phyloP scores from a whole-genome alignment of 1,140 invertebrate species.

The Philotrypesis tridentata region DNA sequence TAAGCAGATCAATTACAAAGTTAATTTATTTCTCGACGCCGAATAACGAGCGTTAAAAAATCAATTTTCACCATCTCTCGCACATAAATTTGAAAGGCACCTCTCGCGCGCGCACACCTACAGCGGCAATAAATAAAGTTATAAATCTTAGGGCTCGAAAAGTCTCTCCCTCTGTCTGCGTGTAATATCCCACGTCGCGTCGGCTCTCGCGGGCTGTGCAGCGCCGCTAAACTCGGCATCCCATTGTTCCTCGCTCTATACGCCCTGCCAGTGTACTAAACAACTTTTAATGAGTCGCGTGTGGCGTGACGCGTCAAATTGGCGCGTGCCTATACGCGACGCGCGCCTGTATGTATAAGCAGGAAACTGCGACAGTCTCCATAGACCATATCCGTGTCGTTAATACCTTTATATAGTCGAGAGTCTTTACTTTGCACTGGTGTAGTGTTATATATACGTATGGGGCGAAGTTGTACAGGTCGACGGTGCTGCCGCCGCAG shows the following conservation, averaged over 20 bases:
- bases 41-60: not conserved
- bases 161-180: not conserved
- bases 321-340: not conserved
- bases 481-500: not conserved
- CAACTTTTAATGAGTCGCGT: slow-evolving; percentile 39
- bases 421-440: not conserved
- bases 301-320: not conserved
- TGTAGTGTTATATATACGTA: not conserved
- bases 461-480: not conserved
- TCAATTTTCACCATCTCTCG: slow-evolving; percentile 10
- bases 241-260: slow-evolving; percentile 6
- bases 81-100: not conserved
- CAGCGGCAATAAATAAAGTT: slow-evolving; percentile 21
- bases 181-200: not conserved
- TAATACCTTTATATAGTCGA: not conserved
- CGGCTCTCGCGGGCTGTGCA: not conserved
- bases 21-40: not conserved
- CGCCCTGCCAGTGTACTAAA: not conserved
- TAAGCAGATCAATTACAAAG: not conserved
- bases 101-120: slow-evolving; percentile 21
- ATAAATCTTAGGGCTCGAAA: not conserved
- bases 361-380: not conserved
- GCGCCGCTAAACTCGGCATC: not conserved
- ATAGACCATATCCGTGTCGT: not conserved
- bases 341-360: not conserved